Base-by-base conservation (phyloP, 2,797 vertebrate species). In the Rallus crepitans region DNA sequence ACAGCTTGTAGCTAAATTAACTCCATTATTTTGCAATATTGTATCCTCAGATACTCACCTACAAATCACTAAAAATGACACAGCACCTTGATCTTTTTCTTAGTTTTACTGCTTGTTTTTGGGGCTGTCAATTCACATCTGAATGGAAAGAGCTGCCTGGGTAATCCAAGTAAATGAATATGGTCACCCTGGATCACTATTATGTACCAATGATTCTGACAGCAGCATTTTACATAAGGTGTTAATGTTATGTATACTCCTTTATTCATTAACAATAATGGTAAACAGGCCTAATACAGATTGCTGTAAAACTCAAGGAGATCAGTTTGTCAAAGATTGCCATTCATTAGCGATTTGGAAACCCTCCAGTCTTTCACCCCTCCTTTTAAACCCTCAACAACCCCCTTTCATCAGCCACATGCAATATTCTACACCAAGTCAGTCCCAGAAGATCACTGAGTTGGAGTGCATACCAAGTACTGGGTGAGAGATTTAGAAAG, bases 401-500 rank as follows among this genome's bases (percentile, higher is more conserved):
- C 57, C 19, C 11, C 24, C 33, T 48, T 78, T n/a, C 35, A 39
- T 7, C 27, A 39, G 45, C n/a, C 55, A 71, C 15, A n/a, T 4
- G 12, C 30, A 87, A 39, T 20, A 64, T 24, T 20, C 52, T 56
- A 25, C 11, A 37, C 37, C 37, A 1, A 70, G 27, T 52, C 47
- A 61, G 17, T 14, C 40, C 78, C 21, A 64, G 15, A 50, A 69
- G 10, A 12, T 69, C 17, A 79, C 3, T 39, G 11, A 59, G 13
- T 0, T 39, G 11, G 8, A 77, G 25, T 6, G 8, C 18, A 31
- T 19, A 73, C 0, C 1, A 63, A 82, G 12, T 9, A 84, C 31
- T 60, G 15, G 27, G 17, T 21, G 79, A 73, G 50, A 77, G 19
- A 77, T 21, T 8, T 63, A 17, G 13, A n/a, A 87, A 52, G 12